Percentiles rank a stretch among this genome's conserved stretches.
Conservation (phyloP, 2,113 vertebrate genomes). For the Quiscalus mexicanus region DNA sequence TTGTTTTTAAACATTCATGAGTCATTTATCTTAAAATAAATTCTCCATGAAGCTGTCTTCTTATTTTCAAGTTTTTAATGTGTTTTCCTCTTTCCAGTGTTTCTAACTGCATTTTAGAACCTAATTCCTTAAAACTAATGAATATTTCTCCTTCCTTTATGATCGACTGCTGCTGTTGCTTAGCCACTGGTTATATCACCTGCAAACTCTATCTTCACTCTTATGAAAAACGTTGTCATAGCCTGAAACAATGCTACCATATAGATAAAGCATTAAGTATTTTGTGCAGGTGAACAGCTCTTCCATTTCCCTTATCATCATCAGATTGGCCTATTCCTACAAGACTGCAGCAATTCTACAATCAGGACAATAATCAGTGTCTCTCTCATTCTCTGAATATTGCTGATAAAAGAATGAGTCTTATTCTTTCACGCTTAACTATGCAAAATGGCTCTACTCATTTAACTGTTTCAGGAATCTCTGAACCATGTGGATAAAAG, state of each 20-base stretch:
- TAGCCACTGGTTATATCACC: not conserved
- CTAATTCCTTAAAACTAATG: not conserved
- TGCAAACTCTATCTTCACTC: not conserved
- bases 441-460: accelerated
- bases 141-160: not conserved
- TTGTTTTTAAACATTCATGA: not conserved
- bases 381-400: slow-evolving; percentile 20
- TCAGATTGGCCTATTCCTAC: slow-evolving; percentile 2
- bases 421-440: not conserved
- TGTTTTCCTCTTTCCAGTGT: not conserved
- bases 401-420: slow-evolving; percentile 6
- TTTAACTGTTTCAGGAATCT: not conserved
- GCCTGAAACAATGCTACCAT: not conserved
- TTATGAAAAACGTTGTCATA: not conserved
- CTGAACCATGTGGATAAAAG: not conserved
- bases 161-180: not conserved
- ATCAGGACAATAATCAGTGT: slow-evolving; percentile 4
- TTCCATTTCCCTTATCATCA: not conserved
- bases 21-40: not conserved
- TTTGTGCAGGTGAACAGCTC: slow-evolving; percentile 6
- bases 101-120: not conserved
- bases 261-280: not conserved
- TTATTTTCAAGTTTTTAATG: not conserved
- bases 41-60: not conserved
- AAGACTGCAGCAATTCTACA: not conserved